Evolutionary conservation across 2,113 vertebrate genomes (phyloP).

Genomic region (Kobus ellipsiprymnus): DNA sequence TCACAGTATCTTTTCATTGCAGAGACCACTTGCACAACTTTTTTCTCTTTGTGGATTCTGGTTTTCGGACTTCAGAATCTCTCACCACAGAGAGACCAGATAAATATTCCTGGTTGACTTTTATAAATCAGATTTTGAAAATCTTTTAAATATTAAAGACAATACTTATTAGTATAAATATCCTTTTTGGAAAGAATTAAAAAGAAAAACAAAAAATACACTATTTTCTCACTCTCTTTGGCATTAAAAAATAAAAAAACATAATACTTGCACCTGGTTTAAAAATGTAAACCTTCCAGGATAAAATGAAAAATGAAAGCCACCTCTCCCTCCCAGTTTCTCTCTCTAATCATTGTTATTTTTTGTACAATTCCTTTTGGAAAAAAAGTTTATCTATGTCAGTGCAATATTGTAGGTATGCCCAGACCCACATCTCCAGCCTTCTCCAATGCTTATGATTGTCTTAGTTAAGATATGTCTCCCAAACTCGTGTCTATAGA

Average conservation of each 20-base stretch:
- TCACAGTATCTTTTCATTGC: background rate
- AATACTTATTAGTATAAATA: background rate
- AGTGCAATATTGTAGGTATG: background rate
- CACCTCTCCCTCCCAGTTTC: background rate
- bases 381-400: background rate
- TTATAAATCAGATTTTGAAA: background rate
- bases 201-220: background rate
- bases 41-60: background rate
- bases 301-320: slow-evolving; percentile 1
- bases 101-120: slow-evolving; percentile 1
- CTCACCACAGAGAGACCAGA: background rate
- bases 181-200: background rate
- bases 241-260: background rate
- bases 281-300: background rate
- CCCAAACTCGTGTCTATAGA: background rate
- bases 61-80: background rate
- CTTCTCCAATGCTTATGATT: background rate
- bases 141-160: background rate
- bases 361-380: background rate
- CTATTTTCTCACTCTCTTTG: background rate
- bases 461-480: background rate
- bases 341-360: background rate
- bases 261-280: background rate
- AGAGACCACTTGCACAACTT: background rate
- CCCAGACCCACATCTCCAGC: background rate